These are phyloP conservation scores for Lipophrys pholis DNA, from an alignment of 2,113 vertebrate genomes.

Conservation along the genomic window DNA sequence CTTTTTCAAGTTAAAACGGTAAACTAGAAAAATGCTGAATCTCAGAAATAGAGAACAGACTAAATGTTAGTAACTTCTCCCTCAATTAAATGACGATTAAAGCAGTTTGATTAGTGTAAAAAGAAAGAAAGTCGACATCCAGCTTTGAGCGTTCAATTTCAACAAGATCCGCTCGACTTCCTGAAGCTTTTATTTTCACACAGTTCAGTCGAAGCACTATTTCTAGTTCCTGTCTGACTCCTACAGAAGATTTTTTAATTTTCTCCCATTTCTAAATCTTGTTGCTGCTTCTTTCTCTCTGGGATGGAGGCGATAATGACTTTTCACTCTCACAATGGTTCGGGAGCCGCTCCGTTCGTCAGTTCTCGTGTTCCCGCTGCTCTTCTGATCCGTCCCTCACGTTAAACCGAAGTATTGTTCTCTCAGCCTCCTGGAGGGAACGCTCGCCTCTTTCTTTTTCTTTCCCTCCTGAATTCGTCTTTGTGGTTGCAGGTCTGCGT, in stretches of 20 bases:
- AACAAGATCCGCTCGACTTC: too few relatives aligned
- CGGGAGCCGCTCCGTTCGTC: background rate
- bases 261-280: background rate
- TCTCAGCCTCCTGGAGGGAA: background rate
- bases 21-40: too few relatives aligned
- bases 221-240: background rate
- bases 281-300: background rate
- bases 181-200: too few relatives aligned
- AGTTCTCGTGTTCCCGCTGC: background rate
- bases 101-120: too few relatives aligned
- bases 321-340: background rate
- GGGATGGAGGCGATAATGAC: background rate
- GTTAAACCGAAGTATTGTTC: conserved; percentile 24
- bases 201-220: too few relatives aligned
- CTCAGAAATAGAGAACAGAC: too few relatives aligned
- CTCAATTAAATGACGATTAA: too few relatives aligned
- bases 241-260: background rate
- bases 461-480: conserved; percentile 13
- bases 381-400: background rate
- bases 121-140: too few relatives aligned
- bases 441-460: conserved; percentile 7
- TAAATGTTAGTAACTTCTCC: too few relatives aligned
- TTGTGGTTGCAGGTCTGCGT: conserved; percentile 18
- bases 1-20: too few relatives aligned
- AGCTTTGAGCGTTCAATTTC: too few relatives aligned